Evolutionary conservation across 2,113 vertebrate species (phyloP).

Genomic region (Synodontis membranacea): DNA sequence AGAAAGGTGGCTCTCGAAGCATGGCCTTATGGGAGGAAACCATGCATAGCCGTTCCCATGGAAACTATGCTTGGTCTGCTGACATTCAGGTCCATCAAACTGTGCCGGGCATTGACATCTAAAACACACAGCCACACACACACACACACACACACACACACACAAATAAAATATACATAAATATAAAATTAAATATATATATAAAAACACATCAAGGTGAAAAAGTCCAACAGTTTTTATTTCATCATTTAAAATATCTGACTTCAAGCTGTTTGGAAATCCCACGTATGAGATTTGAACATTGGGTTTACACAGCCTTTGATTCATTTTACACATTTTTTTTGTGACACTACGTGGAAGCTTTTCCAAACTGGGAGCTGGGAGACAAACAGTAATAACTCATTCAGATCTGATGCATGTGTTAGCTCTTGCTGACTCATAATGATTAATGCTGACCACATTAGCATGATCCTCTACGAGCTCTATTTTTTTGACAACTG

Average conservation of each 20-base stretch:
- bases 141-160: not conserved
- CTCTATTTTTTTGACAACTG: too few species aligned
- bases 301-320: not conserved
- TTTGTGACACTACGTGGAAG: not conserved
- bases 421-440: not conserved
- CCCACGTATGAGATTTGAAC: not conserved
- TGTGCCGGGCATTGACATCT: conserved; percentile 85
- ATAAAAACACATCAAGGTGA: conserved; percentile 32
- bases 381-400: not conserved
- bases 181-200: too few species aligned
- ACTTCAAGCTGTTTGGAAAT: not conserved
- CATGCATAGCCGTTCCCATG: conserved; percentile 86
- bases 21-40: conserved; percentile 84
- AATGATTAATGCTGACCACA: not conserved
- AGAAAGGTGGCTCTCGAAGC: conserved; percentile 83
- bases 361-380: too few species aligned
- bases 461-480: not conserved
- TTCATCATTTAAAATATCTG: not conserved
- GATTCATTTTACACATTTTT: not conserved
- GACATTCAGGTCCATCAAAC: conserved; percentile 85
- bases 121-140: conserved; percentile 24
- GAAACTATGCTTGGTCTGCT: conserved; percentile 89
- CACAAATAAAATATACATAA: not conserved
- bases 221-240: conserved; percentile 2
- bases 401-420: not conserved